Evolutionary conservation across 2,888 invertebrate species (phyloP), one percentile per base, ranked within the genome.

Genomic region (Aphidius colemani): DNA sequence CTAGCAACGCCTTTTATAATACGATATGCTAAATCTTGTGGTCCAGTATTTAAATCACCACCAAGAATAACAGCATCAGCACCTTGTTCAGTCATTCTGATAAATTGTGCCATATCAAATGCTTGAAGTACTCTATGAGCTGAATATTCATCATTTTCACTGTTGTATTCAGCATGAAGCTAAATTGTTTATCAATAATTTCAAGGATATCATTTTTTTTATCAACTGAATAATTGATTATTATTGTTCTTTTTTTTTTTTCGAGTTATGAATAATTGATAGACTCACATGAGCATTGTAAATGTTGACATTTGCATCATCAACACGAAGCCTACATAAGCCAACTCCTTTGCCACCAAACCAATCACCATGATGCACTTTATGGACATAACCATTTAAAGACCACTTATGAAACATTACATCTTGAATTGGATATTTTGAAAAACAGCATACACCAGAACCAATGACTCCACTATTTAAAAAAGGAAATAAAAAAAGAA

Each of bases 331-430:
- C 73, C 88, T 87, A 77, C 94, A 94, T 30, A 96, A 83, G 3
- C 94, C 95, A 49, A 96, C 89, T 9, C 95, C 96, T 85, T 99
- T 99, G 6, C 98, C 98, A 48, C 96, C 98, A 83, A 96, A 98
- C 99, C 99, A 99, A 82, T 99, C 99, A 1, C 96, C 98, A 80
- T 98, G 98, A 69, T 95, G 94, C 67, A 97, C 85, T 84, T 95
- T 93, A 84, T 97, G 94, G 53, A 96, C 92, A 79, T 97, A 98
- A 4, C 99, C 99, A 84, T 99, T 99, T n/a, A 99, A 86, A 13
- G 95, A 89, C 92, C 96, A 99, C 69, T 92, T 90, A 81, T 96
- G 94, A 77, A 93, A 96, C 77, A 96, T 90, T 0, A 93, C 91
- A 78, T 95, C 93, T 73, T 91, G 86, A 69, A 97, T 94, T 41